Evolutionary conservation across 53 echinoderm and acorn worm species (phyloP), one percentile per base, ranked within the genome.

Genomic region (Actinopyga echinites): DNA sequence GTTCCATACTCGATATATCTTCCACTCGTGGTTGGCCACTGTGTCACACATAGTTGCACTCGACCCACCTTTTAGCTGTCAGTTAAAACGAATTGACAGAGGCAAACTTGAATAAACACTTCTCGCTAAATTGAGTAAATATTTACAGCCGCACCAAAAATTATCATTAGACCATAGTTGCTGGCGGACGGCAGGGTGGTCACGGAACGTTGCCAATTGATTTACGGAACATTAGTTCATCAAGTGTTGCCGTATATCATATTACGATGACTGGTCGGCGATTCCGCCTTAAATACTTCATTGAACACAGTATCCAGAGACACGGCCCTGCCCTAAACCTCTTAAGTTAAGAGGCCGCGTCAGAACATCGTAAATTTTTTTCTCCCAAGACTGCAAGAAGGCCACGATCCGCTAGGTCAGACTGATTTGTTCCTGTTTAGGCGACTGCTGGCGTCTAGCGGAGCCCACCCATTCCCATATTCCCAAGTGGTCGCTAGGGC

Each of bases 201-300:
- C 71, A 71, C 71, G 45, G 71, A 44, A 44, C 28, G 42, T 24
- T 42, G 43, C 71, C 43, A 71, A 71, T 71, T 71, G 71, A 71
- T 71, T 71, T 71, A 71, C 43, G 71, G 71, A 71, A 71, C 42
- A 71, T 71, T 40, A 71, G 71, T 71, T 71, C 71, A 42, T 71
- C 42, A 71, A 71, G 71, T 40, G 43, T 20, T 23, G n/a, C 71
- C 8, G 44, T 71, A 71, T 40, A 71, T 71, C 34, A 21, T 23
- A 37, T 1, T 21, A 43, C 44, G 10, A 8, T 37, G 42, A 37
- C 40, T 37, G 32, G 71, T 42, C 24, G 44, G 71, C 71, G 40
- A 71, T 71, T 71, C 38, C 40, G 71, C 71, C 10, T 42, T 40
- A 71, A 71, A 71, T 71, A 40, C 45, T 25, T 71, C 35, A n/a